Conservation (phyloP, 1,140 invertebrate species). For the Aphis craccivora region DNA sequence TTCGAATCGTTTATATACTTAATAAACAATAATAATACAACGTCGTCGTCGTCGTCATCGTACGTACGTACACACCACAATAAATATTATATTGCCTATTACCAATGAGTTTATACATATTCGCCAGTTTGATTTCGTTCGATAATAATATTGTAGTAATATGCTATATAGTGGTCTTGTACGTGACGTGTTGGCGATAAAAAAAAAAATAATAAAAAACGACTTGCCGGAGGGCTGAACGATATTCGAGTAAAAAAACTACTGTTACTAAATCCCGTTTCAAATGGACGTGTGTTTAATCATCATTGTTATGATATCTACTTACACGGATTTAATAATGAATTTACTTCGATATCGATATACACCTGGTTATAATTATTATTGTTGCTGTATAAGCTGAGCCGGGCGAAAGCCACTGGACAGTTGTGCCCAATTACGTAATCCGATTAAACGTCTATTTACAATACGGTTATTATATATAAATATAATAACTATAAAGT, state of each 20-base stretch:
- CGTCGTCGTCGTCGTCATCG: neutral
- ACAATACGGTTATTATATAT: neutral
- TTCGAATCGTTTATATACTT: neutral
- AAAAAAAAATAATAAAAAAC: neutral
- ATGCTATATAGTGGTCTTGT: neutral
- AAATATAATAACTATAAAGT: too few species aligned
- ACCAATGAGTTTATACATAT: neutral
- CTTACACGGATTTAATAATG: neutral
- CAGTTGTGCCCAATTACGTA: neutral
- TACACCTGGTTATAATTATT: neutral
- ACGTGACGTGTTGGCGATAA: neutral
- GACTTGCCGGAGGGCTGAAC: neutral
- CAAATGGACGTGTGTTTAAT: neutral
- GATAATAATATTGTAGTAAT: too few species aligned
- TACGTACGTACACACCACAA: neutral
- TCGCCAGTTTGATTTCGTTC: neutral
- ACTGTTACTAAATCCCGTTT: neutral
- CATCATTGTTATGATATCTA: neutral
- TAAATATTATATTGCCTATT: neutral
- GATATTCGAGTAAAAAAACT: neutral
- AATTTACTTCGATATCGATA: slow-evolving; percentile 8
- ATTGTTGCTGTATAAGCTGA: slow-evolving; percentile 2
- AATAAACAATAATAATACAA: too few species aligned
- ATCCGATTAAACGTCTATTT: neutral
- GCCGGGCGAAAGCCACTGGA: neutral